These are phyloP conservation scores for Pygoscelis adeliae DNA, from an alignment of 2,113 vertebrate genomes.

Conservation along the genomic window DNA sequence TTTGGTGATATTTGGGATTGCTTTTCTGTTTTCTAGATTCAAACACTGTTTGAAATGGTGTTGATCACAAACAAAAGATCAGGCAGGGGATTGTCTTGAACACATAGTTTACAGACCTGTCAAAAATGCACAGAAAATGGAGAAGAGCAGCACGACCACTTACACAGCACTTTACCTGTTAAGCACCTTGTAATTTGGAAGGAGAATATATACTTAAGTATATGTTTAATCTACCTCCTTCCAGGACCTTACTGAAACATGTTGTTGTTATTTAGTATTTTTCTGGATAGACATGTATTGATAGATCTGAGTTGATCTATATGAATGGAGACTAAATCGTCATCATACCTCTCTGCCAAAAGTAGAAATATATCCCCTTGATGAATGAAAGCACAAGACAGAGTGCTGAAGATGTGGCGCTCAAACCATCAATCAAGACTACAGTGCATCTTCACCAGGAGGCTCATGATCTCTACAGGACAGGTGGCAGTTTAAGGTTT, in stretches of 20 bases:
- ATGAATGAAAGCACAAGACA: background rate
- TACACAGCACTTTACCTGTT: slow-evolving; percentile 33
- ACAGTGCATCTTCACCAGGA: background rate
- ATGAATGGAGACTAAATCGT: background rate
- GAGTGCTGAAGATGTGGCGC: background rate
- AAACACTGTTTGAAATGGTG: background rate
- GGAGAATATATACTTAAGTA: background rate
- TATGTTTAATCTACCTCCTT: background rate
- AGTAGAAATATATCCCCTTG: background rate
- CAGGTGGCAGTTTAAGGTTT: background rate
- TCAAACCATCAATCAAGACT: background rate
- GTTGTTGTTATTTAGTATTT: background rate
- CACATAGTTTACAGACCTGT: background rate
- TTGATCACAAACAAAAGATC: background rate
- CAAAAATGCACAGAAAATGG: background rate
- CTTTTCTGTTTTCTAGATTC: background rate
- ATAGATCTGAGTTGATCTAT: background rate
- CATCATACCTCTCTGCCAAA: background rate
- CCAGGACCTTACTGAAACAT: background rate
- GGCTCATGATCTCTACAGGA: background rate
- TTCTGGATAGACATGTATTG: background rate
- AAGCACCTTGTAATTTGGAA: slow-evolving; percentile 25
- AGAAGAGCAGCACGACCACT: background rate
- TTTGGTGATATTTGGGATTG: background rate
- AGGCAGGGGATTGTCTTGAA: background rate